Percentiles rank a stretch among this genome's conserved stretches.
These are phyloP conservation scores for Pogonomyrmex californicus DNA, from an alignment of 1,140 invertebrate genomes.

Conservation along the genomic window DNA sequence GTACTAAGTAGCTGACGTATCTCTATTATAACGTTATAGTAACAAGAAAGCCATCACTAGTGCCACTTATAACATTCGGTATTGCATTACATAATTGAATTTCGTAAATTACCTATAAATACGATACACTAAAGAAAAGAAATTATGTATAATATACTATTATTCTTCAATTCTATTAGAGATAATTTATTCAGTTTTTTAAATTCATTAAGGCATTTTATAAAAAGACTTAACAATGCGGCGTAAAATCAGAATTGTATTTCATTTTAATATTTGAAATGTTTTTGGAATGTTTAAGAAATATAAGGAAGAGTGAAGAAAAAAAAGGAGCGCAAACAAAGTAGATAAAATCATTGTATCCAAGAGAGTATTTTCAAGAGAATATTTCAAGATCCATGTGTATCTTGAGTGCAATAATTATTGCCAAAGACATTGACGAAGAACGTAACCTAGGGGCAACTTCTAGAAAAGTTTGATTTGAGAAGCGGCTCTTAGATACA, in stretches of 20 bases:
- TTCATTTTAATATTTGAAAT: not conserved
- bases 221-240: not conserved
- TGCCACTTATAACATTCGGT: not conserved
- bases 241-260: no score
- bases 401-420: conserved; percentile 53
- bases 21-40: conserved; percentile 30
- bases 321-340: conserved; percentile 11
- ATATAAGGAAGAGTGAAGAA: not conserved
- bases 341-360: conserved; percentile 20
- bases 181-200: not conserved
- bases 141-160: not conserved
- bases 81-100: conserved; percentile 27
- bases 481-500: conserved; percentile 35
- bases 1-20: conserved; percentile 36
- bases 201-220: not conserved
- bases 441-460: conserved; percentile 37
- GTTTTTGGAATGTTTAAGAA: not conserved
- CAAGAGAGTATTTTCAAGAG: no score
- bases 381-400: conserved; percentile 26
- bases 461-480: conserved; percentile 57
- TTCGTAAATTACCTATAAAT: conserved; percentile 38
- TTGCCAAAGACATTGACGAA: conserved; percentile 10
- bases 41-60: not conserved
- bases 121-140: not conserved
- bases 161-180: not conserved